phyloP scores from a whole-genome alignment of 2,888 invertebrate genomes.

The Pachliopta kotzebuea region DNA sequence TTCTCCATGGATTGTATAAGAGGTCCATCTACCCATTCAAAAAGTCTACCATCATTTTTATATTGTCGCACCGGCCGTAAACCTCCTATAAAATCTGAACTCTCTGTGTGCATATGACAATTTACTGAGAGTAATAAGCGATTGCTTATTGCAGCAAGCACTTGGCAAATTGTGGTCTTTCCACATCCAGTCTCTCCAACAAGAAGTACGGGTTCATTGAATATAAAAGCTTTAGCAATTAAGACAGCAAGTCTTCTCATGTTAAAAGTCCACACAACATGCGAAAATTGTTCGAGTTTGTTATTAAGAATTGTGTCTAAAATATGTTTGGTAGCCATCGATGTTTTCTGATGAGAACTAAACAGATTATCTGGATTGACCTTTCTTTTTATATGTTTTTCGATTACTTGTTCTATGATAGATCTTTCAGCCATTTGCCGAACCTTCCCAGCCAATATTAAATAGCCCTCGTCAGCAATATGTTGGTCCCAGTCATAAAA shows the following conservation, averaged over 20 bases:
- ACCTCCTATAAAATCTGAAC: slow-evolving; percentile 98
- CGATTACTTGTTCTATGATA: slow-evolving; percentile 89
- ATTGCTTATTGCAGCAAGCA: slow-evolving; percentile 86
- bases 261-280: slow-evolving; percentile 97
- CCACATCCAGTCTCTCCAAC: slow-evolving; percentile 99
- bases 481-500: slow-evolving; percentile 98
- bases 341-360: slow-evolving; percentile 83
- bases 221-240: slow-evolving; percentile 91
- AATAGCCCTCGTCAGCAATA: slow-evolving; percentile 96
- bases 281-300: slow-evolving; percentile 81
- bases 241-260: slow-evolving; percentile 91
- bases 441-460: slow-evolving; percentile 96
- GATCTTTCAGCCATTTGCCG: slow-evolving; percentile 90
- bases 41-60: slow-evolving; percentile 83
- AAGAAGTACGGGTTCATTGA: slow-evolving; percentile 95
- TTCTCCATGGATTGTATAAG: slow-evolving; percentile 93
- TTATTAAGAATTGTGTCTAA: slow-evolving; percentile 83
- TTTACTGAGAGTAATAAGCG: slow-evolving; percentile 90
- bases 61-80: slow-evolving; percentile 91
- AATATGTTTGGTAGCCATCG: slow-evolving; percentile 87
- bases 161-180: slow-evolving; percentile 97
- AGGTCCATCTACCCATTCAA: slow-evolving; percentile 99
- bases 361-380: slow-evolving; percentile 87
- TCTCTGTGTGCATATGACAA: slow-evolving; percentile 99
- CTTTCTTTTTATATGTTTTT: slow-evolving; percentile 88